These are phyloP conservation scores for Epinephelus moara DNA, from an alignment of 2,113 vertebrate species.

Conservation along the genomic window DNA sequence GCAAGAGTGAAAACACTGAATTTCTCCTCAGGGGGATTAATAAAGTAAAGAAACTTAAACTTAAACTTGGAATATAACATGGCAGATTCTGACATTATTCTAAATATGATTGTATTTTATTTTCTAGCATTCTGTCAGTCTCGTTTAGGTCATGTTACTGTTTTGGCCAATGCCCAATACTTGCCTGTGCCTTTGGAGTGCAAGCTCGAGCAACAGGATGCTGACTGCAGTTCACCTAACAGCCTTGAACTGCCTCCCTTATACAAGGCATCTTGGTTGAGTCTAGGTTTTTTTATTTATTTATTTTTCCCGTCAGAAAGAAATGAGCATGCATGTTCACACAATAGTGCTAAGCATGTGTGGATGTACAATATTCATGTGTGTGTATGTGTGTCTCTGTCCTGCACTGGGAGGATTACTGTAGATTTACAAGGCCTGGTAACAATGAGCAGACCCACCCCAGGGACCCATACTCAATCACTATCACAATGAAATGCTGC, in stretches of 20 bases:
- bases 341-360: slow-evolving; percentile 7
- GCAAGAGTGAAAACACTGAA: no score
- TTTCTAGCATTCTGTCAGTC: no score
- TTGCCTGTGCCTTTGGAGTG: no score
- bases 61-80: no score
- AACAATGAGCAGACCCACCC: slow-evolving; percentile 77
- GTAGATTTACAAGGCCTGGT: slow-evolving; percentile 79
- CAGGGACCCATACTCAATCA: slow-evolving; percentile 78
- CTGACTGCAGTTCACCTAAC: no score
- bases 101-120: no score
- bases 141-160: no score
- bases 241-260: background rate
- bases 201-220: no score
- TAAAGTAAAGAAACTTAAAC: no score
- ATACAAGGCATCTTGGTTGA: background rate
- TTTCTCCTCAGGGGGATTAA: no score
- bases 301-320: background rate
- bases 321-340: background rate
- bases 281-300: background rate
- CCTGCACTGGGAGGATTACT: slow-evolving; percentile 76
- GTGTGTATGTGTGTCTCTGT: slow-evolving; percentile 56
- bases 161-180: no score
- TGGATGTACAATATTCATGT: slow-evolving; percentile 37
- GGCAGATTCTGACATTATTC: no score
- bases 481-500: slow-evolving; percentile 79